These are phyloP conservation scores for Epistrophe eligans DNA, from an alignment of 2,888 invertebrate genomes.

Conservation along the genomic window DNA sequence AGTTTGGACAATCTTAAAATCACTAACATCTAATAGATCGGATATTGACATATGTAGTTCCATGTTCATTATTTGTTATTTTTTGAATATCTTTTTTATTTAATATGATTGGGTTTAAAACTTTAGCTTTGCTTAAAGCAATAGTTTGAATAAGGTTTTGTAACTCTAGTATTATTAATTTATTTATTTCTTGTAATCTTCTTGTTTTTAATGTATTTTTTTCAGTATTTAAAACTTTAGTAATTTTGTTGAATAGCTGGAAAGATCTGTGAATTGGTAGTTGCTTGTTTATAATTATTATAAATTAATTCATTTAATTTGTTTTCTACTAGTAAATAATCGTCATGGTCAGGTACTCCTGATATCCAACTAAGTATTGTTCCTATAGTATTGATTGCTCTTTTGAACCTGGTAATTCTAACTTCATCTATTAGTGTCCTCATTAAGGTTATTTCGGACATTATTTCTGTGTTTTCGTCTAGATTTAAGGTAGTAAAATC, in stretches of 20 bases:
- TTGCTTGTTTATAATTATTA: constrained; percentile 18
- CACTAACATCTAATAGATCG: not conserved
- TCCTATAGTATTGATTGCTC: constrained; percentile 18
- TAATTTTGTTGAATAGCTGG: constrained; percentile 7
- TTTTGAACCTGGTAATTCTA: constrained; percentile 14
- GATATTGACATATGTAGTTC: not conserved
- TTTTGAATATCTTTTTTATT: no score
- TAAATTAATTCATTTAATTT: constrained; percentile 16
- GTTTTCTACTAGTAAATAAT: constrained; percentile 14
- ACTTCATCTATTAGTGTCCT: constrained; percentile 14
- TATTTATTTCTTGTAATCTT: constrained; percentile 4
- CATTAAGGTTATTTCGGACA: constrained; percentile 10
- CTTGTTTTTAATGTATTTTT: constrained; percentile 18
- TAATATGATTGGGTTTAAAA: no score
- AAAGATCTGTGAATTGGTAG: constrained; percentile 18
- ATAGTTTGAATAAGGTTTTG: constrained; percentile 15
- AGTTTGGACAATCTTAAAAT: not conserved
- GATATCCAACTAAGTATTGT: constrained; percentile 5
- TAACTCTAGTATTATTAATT: constrained; percentile 4
- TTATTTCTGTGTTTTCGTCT: constrained; percentile 26
- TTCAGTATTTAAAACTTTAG: constrained; percentile 7
- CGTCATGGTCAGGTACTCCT: constrained; percentile 8
- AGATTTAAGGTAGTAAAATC: constrained; percentile 7
- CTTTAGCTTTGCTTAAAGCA: constrained; percentile 2
- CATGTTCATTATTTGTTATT: constrained; percentile 7